These are phyloP conservation scores for Drosophila maculinotata DNA, from an alignment of 2,888 invertebrate species.

Conservation along the genomic window DNA sequence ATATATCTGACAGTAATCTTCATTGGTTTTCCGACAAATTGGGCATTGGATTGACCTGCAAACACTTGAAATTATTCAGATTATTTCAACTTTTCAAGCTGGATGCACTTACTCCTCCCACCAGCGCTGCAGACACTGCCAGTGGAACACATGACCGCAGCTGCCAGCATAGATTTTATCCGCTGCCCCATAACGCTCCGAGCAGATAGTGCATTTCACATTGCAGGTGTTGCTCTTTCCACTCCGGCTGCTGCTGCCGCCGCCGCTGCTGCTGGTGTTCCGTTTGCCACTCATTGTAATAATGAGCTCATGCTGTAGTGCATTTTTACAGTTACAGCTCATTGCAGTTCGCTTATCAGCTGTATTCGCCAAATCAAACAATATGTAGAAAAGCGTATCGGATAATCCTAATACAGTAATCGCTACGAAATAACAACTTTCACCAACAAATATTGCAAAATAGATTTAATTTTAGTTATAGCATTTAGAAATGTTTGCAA, in stretches of 20 bases:
- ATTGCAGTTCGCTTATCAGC: slow-evolving; percentile 30
- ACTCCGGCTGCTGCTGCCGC: background rate
- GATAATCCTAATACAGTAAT: background rate
- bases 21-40: slow-evolving; percentile 54
- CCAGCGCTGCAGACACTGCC: slow-evolving; percentile 59
- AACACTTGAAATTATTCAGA: background rate
- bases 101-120: slow-evolving; percentile 52
- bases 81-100: background rate
- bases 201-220: slow-evolving; percentile 55
- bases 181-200: slow-evolving; percentile 41
- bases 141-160: slow-evolving; percentile 66
- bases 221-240: background rate
- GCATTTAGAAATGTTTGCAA: background rate
- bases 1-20: slow-evolving; percentile 52
- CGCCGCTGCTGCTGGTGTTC: slow-evolving; percentile 13
- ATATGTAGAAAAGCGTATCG: background rate
- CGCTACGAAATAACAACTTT: background rate
- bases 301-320: slow-evolving; percentile 17
- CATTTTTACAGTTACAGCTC: too few species aligned
- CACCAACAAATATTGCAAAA: too few species aligned
- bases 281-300: slow-evolving; percentile 30
- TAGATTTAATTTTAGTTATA: too few species aligned
- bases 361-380: slow-evolving; percentile 6
- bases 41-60: slow-evolving; percentile 71
- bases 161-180: slow-evolving; percentile 49